These are phyloP conservation scores for Gnathonemus longibarbis DNA, from an alignment of 2,113 vertebrate species.

Conservation along the genomic window DNA sequence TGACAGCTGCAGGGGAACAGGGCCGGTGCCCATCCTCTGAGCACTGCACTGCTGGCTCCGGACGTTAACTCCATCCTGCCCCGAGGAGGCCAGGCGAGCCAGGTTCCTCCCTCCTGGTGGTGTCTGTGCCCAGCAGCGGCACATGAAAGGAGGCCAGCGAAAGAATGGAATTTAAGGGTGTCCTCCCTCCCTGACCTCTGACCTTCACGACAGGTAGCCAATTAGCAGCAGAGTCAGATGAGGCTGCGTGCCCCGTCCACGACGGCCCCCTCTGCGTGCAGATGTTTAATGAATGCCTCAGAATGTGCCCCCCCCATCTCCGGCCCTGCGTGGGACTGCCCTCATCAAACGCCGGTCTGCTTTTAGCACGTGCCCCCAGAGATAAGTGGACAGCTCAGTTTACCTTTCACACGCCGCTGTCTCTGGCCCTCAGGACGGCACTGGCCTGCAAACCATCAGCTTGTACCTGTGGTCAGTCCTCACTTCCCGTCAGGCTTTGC, in stretches of 20 bases:
- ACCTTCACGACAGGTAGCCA: conserved; percentile 23
- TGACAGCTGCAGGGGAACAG: neutral
- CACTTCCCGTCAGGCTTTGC: neutral
- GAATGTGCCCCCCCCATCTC: neutral
- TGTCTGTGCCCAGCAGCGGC: neutral
- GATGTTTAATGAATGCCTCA: conserved; percentile 17
- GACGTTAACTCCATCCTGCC: neutral
- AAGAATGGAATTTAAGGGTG: neutral
- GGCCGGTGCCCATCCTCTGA: neutral
- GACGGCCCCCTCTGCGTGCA: neutral
- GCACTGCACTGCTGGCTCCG: neutral
- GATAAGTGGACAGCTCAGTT: conserved; percentile 9
- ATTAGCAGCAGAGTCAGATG: conserved; percentile 19
- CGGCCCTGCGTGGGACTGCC: neutral
- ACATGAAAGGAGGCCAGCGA: neutral
- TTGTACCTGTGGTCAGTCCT: neutral
- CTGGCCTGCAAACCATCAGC: neutral
- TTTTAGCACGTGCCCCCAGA: conserved; percentile 1
- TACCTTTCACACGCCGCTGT: neutral
- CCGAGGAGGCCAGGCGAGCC: neutral
- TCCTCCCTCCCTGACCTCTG: conserved; percentile 2
- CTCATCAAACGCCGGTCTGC: conserved; percentile 4
- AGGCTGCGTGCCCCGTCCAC: neutral
- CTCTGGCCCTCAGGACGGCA: neutral
- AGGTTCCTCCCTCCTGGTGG: neutral